Percentiles rank a stretch among this genome's conserved stretches.
Conservation (phyloP, 2,113 vertebrate genomes). For the Gambusia holbrooki region DNA sequence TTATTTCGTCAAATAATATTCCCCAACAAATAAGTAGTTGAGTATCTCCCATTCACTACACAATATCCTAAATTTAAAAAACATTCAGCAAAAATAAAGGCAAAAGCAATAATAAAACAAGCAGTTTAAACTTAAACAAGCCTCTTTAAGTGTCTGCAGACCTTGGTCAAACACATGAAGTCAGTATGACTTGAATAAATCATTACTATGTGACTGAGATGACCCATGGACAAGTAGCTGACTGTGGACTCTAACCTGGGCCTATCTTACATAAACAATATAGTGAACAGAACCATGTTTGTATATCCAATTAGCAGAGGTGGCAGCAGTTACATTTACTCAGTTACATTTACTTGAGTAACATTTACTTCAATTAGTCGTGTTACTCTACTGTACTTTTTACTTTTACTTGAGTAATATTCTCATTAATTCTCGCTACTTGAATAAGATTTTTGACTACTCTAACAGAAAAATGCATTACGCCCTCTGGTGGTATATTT, state of each 20-base stretch:
- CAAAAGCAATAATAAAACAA: too few relatives aligned
- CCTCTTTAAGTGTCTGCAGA: not conserved
- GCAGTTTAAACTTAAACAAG: too few relatives aligned
- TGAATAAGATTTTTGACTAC: too few relatives aligned
- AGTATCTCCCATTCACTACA: not conserved
- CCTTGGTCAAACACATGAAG: not conserved
- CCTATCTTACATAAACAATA: not conserved
- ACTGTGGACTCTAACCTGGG: not conserved
- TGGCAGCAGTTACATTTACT: too few relatives aligned
- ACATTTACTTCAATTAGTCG: too few relatives aligned
- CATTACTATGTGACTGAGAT: not conserved
- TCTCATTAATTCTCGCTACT: too few relatives aligned
- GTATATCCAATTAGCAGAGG: not conserved
- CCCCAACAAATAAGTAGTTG: slow-evolving; percentile 28
- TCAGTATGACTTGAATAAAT: not conserved
- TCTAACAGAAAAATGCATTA: too few relatives aligned
- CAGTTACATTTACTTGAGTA: too few relatives aligned
- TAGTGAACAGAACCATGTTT: not conserved
- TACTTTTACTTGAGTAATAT: too few relatives aligned
- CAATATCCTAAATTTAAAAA: slow-evolving; percentile 31
- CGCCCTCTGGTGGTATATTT: slow-evolving; percentile 26
- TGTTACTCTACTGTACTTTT: too few relatives aligned
- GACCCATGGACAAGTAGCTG: not conserved
- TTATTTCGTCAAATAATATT: not conserved
- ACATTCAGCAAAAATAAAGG: slow-evolving; percentile 18